These are phyloP conservation scores for Cetoscarus ocellatus DNA, from an alignment of 2,797 vertebrate genomes.

Conservation along the genomic window DNA sequence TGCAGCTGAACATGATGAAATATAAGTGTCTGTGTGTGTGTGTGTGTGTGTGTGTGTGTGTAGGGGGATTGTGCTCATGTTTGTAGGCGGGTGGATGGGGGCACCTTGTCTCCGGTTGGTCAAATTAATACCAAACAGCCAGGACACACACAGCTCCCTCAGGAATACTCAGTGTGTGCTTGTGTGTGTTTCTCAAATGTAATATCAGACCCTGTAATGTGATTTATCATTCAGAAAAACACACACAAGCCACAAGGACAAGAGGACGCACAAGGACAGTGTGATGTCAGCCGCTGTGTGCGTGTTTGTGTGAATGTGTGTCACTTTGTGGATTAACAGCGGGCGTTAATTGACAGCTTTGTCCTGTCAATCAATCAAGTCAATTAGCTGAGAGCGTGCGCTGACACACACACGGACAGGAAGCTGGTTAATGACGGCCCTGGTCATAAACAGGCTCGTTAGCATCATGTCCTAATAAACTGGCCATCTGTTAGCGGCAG, in stretches of 20 bases:
- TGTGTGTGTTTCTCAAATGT: slow-evolving; percentile 18
- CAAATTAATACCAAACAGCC: slow-evolving; percentile 14
- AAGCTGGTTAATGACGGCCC: slow-evolving; percentile 18
- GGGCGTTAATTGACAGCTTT: slow-evolving; percentile 22
- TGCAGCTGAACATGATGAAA: too few species aligned
- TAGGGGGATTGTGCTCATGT: background rate
- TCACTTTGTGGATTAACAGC: slow-evolving; percentile 34
- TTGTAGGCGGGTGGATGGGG: background rate
- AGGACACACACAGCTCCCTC: slow-evolving; percentile 1
- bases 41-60: background rate
- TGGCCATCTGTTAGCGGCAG: slow-evolving; percentile 13
- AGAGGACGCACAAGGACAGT: slow-evolving; percentile 44
- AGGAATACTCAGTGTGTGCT: background rate
- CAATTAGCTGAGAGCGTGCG: slow-evolving; percentile 15
- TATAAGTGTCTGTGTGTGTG: background rate
- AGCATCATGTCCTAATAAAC: background rate
- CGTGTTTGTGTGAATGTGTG: background rate
- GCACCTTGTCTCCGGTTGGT: slow-evolving; percentile 43
- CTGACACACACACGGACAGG: slow-evolving; percentile 16
- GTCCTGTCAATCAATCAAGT: slow-evolving; percentile 27
- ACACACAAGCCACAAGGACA: slow-evolving; percentile 24
- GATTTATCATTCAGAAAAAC: slow-evolving; percentile 54
- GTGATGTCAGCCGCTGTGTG: slow-evolving; percentile 42
- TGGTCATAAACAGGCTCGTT: slow-evolving; percentile 17
- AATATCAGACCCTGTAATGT: slow-evolving; percentile 51